Evolutionary conservation across 2,888 invertebrate species (phyloP).

Genomic region (Drosophila helvetica): DNA sequence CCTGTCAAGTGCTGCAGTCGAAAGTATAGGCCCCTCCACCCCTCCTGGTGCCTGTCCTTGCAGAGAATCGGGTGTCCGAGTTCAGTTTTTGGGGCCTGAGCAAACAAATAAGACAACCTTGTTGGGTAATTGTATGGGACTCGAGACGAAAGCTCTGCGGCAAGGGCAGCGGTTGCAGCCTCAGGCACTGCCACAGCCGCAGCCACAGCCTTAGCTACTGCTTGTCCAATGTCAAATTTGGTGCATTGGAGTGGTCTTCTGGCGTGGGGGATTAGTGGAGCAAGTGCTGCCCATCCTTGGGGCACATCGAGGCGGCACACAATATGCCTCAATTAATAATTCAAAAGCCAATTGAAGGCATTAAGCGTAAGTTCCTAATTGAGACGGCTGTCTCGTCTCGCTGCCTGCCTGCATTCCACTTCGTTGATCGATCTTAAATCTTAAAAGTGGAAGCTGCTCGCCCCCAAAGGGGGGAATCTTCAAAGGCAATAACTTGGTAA

Average conservation of each 20-base stretch:
- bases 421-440: constrained; percentile 76
- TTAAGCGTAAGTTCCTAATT: constrained; percentile 76
- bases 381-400: constrained; percentile 42
- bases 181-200: background rate
- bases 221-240: constrained; percentile 70
- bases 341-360: constrained; percentile 78
- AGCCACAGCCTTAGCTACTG: background rate
- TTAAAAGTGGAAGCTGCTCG: constrained; percentile 57
- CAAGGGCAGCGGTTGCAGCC: background rate
- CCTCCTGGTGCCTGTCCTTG: constrained; percentile 3
- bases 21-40: constrained; percentile 30
- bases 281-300: constrained; percentile 30
- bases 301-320: constrained; percentile 28
- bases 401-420: constrained; percentile 64
- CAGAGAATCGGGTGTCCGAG: constrained; percentile 4
- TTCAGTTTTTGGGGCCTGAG: constrained; percentile 14
- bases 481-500: background rate
- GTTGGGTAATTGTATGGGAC: constrained; percentile 1
- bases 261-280: constrained; percentile 29
- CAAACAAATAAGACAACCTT: constrained; percentile 33
- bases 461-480: constrained; percentile 19
- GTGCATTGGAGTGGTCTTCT: constrained; percentile 61
- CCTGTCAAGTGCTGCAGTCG: constrained; percentile 64
- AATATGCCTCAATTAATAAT: constrained; percentile 74
- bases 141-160: background rate